Conservation (phyloP, 2,888 invertebrate species). For the Cepaea hortensis region DNA sequence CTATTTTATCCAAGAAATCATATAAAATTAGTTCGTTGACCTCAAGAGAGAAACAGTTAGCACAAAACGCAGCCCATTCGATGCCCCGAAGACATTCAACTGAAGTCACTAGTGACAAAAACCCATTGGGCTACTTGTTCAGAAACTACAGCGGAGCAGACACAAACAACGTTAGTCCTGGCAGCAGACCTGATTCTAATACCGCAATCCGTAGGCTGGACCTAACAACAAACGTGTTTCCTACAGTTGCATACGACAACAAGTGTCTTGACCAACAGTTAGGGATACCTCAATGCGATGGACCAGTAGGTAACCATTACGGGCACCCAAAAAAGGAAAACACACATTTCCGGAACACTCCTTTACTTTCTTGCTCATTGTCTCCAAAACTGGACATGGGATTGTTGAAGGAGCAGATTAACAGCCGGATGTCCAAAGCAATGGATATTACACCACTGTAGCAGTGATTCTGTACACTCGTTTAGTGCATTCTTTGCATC, state of each 20-base stretch:
- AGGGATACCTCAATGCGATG: slow-evolving; percentile 24
- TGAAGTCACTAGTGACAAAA: background rate
- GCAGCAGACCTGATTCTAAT: background rate
- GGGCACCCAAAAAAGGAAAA: slow-evolving; percentile 48
- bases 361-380: slow-evolving; percentile 32
- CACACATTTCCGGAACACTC: slow-evolving; percentile 50
- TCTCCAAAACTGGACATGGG: slow-evolving; percentile 50
- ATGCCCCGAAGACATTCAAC: background rate
- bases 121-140: slow-evolving; percentile 47
- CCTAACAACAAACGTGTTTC: slow-evolving; percentile 50
- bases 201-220: slow-evolving; percentile 30
- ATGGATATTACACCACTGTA: slow-evolving; percentile 42
- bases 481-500: background rate
- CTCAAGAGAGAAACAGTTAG: background rate
- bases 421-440: slow-evolving; percentile 40
- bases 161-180: slow-evolving; percentile 18
- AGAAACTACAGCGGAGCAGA: slow-evolving; percentile 23
- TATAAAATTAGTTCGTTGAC: background rate
- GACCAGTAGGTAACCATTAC: slow-evolving; percentile 6
- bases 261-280: slow-evolving; percentile 14
- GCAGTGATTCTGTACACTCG: too few relatives aligned
- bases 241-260: slow-evolving; percentile 27
- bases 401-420: slow-evolving; percentile 49
- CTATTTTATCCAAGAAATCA: slow-evolving; percentile 6
- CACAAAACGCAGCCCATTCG: background rate